phyloP scores from a whole-genome alignment of 1,140 invertebrate genomes.

The Thaumatotibia leucotreta region DNA sequence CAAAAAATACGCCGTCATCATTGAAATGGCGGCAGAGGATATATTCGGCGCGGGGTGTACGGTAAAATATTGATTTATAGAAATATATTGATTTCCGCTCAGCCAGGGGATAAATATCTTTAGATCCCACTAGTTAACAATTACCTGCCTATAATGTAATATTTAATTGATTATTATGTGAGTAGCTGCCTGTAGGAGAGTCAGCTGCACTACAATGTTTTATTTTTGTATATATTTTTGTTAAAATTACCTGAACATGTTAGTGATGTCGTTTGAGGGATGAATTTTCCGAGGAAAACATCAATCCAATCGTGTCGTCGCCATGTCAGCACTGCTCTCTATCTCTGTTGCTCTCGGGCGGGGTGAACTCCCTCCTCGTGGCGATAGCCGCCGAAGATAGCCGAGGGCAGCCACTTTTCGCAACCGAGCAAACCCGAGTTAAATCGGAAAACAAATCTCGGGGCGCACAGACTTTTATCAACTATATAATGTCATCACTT shows the following conservation, averaged over 20 bases:
- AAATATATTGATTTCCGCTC: conserved; percentile 68
- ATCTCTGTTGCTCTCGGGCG: conserved; percentile 65
- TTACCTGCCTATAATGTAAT: background rate
- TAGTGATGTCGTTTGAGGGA: conserved; percentile 47
- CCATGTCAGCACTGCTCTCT: conserved; percentile 71
- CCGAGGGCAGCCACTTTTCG: conserved; percentile 70
- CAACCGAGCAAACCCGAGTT: conserved; percentile 68
- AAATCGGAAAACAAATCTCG: conserved; percentile 71
- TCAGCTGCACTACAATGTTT: background rate
- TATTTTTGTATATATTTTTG: background rate
- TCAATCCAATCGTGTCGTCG: conserved; percentile 72
- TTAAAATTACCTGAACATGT: conserved; percentile 47
- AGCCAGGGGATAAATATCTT: conserved; percentile 32
- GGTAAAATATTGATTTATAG: conserved; percentile 75
- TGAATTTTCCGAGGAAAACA: conserved; percentile 75
- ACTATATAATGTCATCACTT: conserved; percentile 12
- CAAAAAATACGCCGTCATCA: conserved; percentile 77
- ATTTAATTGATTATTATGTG: background rate
- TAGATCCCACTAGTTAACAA: background rate
- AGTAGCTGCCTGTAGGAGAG: background rate
- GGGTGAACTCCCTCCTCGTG: conserved; percentile 58
- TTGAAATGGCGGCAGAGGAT: conserved; percentile 74
- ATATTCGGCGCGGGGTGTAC: conserved; percentile 73
- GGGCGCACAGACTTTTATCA: conserved; percentile 45
- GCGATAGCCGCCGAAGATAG: conserved; percentile 58